These are phyloP conservation scores for Podarcis siculus DNA, from an alignment of 2,797 vertebrate genomes.

Conservation along the genomic window DNA sequence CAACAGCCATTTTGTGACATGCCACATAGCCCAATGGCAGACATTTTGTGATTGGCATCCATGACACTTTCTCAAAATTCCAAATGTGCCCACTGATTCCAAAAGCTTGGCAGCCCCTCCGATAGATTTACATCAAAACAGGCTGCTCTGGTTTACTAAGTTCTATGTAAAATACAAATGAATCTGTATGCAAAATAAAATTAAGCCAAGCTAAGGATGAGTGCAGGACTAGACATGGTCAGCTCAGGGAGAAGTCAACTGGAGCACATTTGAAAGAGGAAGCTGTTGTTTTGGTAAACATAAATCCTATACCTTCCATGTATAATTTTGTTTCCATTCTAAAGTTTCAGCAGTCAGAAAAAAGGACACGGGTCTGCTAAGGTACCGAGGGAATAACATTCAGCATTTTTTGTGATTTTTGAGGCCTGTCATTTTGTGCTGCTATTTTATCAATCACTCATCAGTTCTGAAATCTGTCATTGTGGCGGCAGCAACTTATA, in stretches of 20 bases:
- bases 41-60: too few species aligned
- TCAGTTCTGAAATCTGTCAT: slow-evolving; percentile 15
- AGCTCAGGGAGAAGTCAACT: not conserved
- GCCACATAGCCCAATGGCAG: too few species aligned
- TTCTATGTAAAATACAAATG: not conserved
- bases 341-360: not conserved
- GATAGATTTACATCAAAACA: not conserved
- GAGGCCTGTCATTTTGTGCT: slow-evolving; percentile 14
- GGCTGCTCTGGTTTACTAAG: not conserved
- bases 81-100: too few species aligned
- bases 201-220: not conserved
- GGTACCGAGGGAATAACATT: slow-evolving; percentile 11
- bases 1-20: too few species aligned
- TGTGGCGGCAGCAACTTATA: slow-evolving; percentile 16
- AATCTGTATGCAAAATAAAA: not conserved
- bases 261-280: not conserved
- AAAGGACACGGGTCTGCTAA: slow-evolving; percentile 14
- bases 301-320: not conserved
- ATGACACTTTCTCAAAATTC: too few species aligned
- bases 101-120: too few species aligned
- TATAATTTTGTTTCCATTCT: slow-evolving; percentile 25
- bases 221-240: not conserved
- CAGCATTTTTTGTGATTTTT: slow-evolving; percentile 43
- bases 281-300: not conserved
- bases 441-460: slow-evolving; percentile 41